Base-by-base conservation (phyloP, 2,888 invertebrate genomes). In the Clepsis dumicolana region DNA sequence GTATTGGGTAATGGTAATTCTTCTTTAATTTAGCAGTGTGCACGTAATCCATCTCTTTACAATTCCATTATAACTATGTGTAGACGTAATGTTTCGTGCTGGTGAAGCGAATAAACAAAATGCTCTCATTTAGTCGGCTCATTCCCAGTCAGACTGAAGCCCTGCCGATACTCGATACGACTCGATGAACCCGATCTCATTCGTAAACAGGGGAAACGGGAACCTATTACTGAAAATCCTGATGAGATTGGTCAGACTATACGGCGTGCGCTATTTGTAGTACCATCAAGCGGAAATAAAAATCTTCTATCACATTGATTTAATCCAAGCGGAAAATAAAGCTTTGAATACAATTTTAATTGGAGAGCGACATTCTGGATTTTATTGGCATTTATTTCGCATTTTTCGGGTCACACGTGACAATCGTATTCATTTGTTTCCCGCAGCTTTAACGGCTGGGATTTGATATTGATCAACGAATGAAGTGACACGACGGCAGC, bases 131-230 rank as follows among this genome's bases (percentile, higher is more conserved):
- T 80, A 81, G 84, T 83, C 83, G 78, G 79, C 85, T 84, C 81
- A 83, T 85, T 86, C 81, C 80, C 76, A 76, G 75, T 76, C 75
- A 76, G 79, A 77, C 79, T 77, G 77, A 71, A 75, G 73, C 72
- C 70, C 72, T 73, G 73, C 71, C 78, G 79, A 79, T 78, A 79
- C 78, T 77, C 76, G 78, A 76, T 75, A 77, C 82, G 85, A 78
- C 79, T 85, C 85, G 81, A 77, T 87, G 87, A 85, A 86, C 81
- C 81, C 85, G 82, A 87, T 87, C 83, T 82, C 85, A 76, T 80
- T 82, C 78, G 82, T 80, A 80, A 84, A 81, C 80, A 80, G 80
- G 80, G 80, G 78, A 74, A 72, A 74, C 61, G 73, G 75, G 71
- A 35, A 60, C 62, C 70, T 77, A 80, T 80, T 76, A 57, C 65